Evolutionary conservation across 1,140 invertebrate genomes (phyloP), one percentile per base, ranked within the genome.

Genomic region (Hycleus cichorii): DNA sequence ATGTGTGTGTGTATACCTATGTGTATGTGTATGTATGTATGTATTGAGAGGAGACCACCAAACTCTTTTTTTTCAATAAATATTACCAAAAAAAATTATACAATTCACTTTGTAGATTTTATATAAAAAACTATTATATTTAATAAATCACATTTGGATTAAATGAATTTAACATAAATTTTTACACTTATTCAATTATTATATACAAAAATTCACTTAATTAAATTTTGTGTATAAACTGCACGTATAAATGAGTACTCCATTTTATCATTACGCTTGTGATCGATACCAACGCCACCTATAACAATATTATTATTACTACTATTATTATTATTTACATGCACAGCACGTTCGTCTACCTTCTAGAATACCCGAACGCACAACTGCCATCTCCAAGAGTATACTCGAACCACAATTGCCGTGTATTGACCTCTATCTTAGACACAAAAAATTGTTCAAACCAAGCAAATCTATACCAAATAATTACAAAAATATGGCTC

Each of bases 201-300:
- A 66, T 64, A 57, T 59, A 64, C 57, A 65, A 57, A 46, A 64
- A 66, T 57, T 69, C 63, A 64, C 52, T 67, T 65, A 64, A 65
- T 67, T 64, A 66, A 67, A 71, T 65, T 64, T 69, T 66, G 66
- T 66, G 65, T 69, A 69, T 64, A 66, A 67, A 70, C 68, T 66
- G 65, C 69, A 69, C 68, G 68, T 69, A 65, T 65, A 70, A 68
- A 69, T 66, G 65, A 64, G 68, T 64, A 72, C 71, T 72, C 71
- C 71, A 73, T 73, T 71, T 73, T 73, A 68, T 66, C 70, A 72
- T 72, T 73, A 71, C 67, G 70, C 71, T 72, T 71, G 63, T 71
- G 66, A 60, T 66, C 58, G 61, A 70, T 48, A 53, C 63, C 54
- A 42, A 60, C 64, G 69, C 64, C 69, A 64, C 58, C 69, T 67